Conservation (phyloP, 2,888 invertebrate species). For the Drosophila limbata region DNA sequence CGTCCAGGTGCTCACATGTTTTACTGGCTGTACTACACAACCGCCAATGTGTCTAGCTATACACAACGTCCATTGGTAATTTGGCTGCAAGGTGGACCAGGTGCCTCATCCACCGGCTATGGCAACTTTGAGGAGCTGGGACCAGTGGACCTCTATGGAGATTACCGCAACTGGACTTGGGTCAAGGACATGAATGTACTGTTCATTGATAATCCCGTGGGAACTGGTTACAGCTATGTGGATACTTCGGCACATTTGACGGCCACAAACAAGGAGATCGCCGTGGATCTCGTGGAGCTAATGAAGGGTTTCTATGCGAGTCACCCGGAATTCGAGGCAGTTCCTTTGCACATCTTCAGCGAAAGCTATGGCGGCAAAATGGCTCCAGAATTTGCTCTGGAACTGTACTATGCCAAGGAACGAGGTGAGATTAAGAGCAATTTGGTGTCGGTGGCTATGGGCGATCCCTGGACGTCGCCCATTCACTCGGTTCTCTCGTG, state of each 20-base stretch:
- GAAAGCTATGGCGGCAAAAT: conserved; percentile 98
- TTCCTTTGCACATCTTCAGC: conserved; percentile 93
- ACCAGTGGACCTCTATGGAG: conserved; percentile 89
- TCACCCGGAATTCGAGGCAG: conserved; percentile 89
- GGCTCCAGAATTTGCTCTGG: conserved; percentile 92
- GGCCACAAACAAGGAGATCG: conserved; percentile 88
- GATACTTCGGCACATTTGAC: conserved; percentile 86
- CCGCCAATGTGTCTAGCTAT: conserved; percentile 87
- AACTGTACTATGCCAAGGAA: conserved; percentile 87
- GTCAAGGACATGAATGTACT: conserved; percentile 92
- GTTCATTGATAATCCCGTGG: conserved; percentile 96
- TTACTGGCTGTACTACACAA: conserved; percentile 94
- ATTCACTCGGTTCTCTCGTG: conserved; percentile 93
- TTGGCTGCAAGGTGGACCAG: conserved; percentile 96
- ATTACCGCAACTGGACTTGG: conserved; percentile 90
- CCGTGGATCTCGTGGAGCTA: conserved; percentile 90
- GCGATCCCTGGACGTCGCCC: conserved; percentile 96
- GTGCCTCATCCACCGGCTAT: conserved; percentile 91
- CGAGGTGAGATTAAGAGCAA: conserved; percentile 88
- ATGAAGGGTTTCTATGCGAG: conserved; percentile 89
- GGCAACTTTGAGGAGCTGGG: conserved; percentile 95
- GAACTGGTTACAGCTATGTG: conserved; percentile 94
- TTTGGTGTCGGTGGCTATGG: conserved; percentile 92
- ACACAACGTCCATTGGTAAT: conserved; percentile 91
- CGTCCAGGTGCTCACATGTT: conserved; percentile 92